Evolutionary conservation across 2,888 invertebrate genomes (phyloP).

Genomic region (Hemaris fuciformis): DNA sequence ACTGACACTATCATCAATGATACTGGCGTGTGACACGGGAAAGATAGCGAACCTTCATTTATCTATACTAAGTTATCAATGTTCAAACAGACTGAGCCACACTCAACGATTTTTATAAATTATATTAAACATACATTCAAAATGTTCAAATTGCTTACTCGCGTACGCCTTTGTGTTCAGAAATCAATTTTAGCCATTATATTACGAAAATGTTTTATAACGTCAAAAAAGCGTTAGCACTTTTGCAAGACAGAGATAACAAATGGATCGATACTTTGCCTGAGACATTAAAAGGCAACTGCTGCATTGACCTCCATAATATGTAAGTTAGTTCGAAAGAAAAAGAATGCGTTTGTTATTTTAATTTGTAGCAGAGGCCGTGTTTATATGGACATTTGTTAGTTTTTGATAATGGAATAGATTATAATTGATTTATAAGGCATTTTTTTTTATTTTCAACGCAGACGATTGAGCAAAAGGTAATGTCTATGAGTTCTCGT

Average conservation of each 20-base stretch:
- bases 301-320: constrained; percentile 73
- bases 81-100: constrained; percentile 22
- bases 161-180: background rate
- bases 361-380: background rate
- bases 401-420: background rate
- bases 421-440: too few species aligned
- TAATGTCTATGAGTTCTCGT: too few species aligned
- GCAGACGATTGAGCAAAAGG: too few species aligned
- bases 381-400: background rate
- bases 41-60: constrained; percentile 24
- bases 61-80: constrained; percentile 30
- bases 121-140: background rate
- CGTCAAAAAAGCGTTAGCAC: constrained; percentile 49
- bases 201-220: constrained; percentile 11
- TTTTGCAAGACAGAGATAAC: constrained; percentile 74
- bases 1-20: constrained; percentile 25
- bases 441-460: background rate
- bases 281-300: constrained; percentile 75
- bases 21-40: constrained; percentile 25
- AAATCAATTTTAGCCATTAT: background rate
- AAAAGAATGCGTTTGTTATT: background rate
- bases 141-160: background rate
- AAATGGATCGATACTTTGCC: constrained; percentile 75
- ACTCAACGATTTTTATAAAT: constrained; percentile 16
- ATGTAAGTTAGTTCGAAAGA: constrained; percentile 8